phyloP scores from a whole-genome alignment of 2,888 invertebrate genomes.

The Fragum fragum region DNA sequence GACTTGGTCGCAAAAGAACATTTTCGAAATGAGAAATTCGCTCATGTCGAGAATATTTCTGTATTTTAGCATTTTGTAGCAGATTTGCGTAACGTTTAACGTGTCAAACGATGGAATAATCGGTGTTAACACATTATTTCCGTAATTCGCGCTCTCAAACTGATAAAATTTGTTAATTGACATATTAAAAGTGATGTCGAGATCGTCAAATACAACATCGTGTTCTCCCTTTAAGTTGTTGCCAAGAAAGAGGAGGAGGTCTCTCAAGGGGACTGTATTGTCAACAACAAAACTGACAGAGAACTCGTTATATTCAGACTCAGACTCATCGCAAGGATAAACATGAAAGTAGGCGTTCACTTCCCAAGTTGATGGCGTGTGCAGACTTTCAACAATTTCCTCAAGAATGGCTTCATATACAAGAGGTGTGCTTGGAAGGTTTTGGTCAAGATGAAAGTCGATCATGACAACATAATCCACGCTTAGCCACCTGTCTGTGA shows the following conservation, averaged over 20 bases:
- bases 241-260: not conserved
- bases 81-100: not conserved
- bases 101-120: not conserved
- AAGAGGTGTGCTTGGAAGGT: not conserved
- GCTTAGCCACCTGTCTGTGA: not conserved
- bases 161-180: not conserved
- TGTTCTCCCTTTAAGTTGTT: not conserved
- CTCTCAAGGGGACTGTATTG: not conserved
- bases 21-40: not conserved
- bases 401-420: not conserved
- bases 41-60: not conserved
- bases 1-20: conserved; percentile 8
- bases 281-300: not conserved
- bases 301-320: not conserved
- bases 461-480: not conserved
- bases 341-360: not conserved
- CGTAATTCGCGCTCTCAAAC: not conserved
- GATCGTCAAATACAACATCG: not conserved
- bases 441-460: not conserved
- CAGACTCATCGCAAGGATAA: not conserved
- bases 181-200: not conserved
- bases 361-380: not conserved
- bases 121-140: not conserved
- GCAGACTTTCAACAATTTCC: not conserved
- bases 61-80: not conserved